Evolutionary conservation across 2,888 invertebrate genomes (phyloP), one percentile per base, ranked within the genome.

Genomic region (Cephalotes varians): DNA sequence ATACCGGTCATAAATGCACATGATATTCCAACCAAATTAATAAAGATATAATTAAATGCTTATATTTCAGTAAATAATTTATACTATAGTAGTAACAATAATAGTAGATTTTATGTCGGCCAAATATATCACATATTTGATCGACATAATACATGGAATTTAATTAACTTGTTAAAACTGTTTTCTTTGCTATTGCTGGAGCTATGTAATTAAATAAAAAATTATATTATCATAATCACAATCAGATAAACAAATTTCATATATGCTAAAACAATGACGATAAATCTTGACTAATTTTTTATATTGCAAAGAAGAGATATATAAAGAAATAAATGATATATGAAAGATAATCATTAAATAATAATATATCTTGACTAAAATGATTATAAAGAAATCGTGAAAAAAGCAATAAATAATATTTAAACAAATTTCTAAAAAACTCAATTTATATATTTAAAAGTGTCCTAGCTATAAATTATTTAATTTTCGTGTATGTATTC

Each of bases 381-480:
- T 28, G 6, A 25, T 15, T 21, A 56, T 31, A 44, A 73, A 44
- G 28, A 58, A 56, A 60, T 62, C 25, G 18, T 67, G 58, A 82
- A 79, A 73, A 34, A 71, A 71, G 58, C 49, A 83, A 83, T 83
- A 85, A 85, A 85, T 79, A 62, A 40, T 21, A 74, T 67, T 40
- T 40, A 3, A 60, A 28, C 28, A 49, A 69, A 84, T 73, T 47
- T 81, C 49, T 71, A 74, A 79, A 83, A 79, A 72, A 44, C 31
- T 72, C 12, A 18, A 18, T 62, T 71, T 84, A 81, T 18, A n/a
- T 65, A 40, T 58, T 54, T 44, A 28, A 65, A 74, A 47, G 71
- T 67, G 40, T 65, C 49, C 51, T 56, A 47, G 37, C 54, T 82
- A 65, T 40, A 80, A 82, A 79, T 79, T 31, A 69, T 69, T 21